A percentile compares a stretch with the other conserved stretches of the same genome.
Evolutionary conservation across 2,888 invertebrate species (phyloP).

Genomic region (Brassicogethes aeneus): DNA sequence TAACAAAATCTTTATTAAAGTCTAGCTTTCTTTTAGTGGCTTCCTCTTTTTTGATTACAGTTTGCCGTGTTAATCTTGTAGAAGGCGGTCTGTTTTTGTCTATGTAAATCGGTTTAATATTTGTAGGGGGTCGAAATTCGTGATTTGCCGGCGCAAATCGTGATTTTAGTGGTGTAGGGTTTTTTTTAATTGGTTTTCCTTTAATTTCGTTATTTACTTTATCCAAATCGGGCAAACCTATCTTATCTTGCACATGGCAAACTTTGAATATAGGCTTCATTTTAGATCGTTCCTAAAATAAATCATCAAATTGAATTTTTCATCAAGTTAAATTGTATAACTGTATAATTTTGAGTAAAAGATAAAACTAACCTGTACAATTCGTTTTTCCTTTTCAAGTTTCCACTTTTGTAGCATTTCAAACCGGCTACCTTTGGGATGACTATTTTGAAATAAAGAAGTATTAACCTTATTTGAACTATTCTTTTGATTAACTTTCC

Average conservation of each 20-base stretch:
- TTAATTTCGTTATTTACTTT: conserved; percentile 26
- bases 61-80: too few species aligned
- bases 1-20: too few species aligned
- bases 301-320: background rate
- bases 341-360: too few species aligned
- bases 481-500: background rate
- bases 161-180: conserved; percentile 9
- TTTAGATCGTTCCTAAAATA: conserved; percentile 15
- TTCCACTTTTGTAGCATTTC: conserved; percentile 30
- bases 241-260: conserved; percentile 16
- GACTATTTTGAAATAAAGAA: too few species aligned
- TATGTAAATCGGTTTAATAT: conserved; percentile 26
- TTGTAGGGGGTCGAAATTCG: conserved; percentile 44
- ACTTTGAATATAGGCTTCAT: conserved; percentile 33
- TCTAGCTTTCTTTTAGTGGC: too few species aligned
- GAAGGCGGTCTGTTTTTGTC: too few species aligned
- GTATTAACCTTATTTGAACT: background rate
- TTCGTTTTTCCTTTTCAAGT: conserved; percentile 23
- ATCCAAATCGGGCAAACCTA: conserved; percentile 20
- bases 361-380: conserved; percentile 15
- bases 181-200: conserved; percentile 22
- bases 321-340: background rate
- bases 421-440: too few species aligned
- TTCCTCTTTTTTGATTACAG: too few species aligned
- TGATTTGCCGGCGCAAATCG: conserved; percentile 48